Evolutionary conservation across 2,113 vertebrate genomes (phyloP).

Genomic region (Variabilichromis moorii): DNA sequence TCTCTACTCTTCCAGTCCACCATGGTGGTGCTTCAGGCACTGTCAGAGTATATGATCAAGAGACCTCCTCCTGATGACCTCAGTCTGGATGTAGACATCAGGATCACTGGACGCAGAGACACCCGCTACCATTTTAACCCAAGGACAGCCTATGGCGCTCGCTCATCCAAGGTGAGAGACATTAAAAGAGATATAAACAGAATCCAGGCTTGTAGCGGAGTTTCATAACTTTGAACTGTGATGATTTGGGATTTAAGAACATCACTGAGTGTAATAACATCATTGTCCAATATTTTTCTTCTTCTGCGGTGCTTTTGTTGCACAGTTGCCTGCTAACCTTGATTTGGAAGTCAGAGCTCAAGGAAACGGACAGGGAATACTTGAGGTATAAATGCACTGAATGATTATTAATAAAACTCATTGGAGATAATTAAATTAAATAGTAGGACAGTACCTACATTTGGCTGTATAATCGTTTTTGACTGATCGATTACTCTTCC

Average conservation of each 20-base stretch:
- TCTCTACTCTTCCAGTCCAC: slow-evolving; percentile 56
- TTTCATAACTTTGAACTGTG: background rate
- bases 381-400: slow-evolving; percentile 63
- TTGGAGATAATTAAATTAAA: background rate
- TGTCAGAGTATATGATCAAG: slow-evolving; percentile 62
- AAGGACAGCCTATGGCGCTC: slow-evolving; percentile 38
- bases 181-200: background rate
- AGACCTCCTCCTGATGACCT: slow-evolving; percentile 14
- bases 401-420: background rate
- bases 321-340: slow-evolving; percentile 55
- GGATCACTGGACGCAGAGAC: slow-evolving; percentile 38
- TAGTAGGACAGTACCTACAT: background rate
- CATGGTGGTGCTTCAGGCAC: slow-evolving; percentile 71
- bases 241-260: fast-evolving
- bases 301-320: background rate
- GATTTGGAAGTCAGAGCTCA: slow-evolving; percentile 66
- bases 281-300: background rate
- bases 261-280: background rate
- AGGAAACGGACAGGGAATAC: slow-evolving; percentile 73
- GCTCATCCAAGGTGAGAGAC: slow-evolving; percentile 52
- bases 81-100: slow-evolving; percentile 60
- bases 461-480: fast-evolving
- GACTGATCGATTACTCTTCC: background rate
- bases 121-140: slow-evolving; percentile 54
- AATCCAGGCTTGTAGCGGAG: background rate